A percentile compares a stretch with the other conserved stretches of the same genome.
phyloP scores from a whole-genome alignment of 2,888 invertebrate species.

The Pristionchus mayeri region DNA sequence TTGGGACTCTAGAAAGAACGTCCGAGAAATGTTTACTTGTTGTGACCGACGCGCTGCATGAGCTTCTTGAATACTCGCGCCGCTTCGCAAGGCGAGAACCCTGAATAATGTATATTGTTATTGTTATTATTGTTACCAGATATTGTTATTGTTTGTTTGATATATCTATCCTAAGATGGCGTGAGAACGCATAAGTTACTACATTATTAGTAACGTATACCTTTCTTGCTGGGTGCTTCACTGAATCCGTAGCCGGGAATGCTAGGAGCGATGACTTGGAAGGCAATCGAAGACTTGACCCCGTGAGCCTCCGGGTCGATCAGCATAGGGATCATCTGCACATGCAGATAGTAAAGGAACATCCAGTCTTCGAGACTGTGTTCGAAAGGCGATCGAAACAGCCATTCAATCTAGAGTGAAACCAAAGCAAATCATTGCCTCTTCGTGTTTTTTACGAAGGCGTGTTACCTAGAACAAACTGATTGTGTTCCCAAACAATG shows the following conservation, averaged over 20 bases:
- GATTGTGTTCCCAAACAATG: not conserved
- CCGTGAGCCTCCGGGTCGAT: conserved; percentile 79
- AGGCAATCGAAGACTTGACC: conserved; percentile 62
- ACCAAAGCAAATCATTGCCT: not conserved
- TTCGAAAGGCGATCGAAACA: too few relatives aligned
- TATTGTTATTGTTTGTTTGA: too few relatives aligned
- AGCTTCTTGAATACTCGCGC: conserved; percentile 81
- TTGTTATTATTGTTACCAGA: too few relatives aligned
- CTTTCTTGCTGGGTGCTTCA: conserved; percentile 54
- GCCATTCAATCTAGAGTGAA: not conserved
- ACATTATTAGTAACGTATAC: too few relatives aligned
- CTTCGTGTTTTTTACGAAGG: too few relatives aligned
- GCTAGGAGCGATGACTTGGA: conserved; percentile 79
- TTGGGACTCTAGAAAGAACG: not conserved
- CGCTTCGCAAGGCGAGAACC: conserved; percentile 72
- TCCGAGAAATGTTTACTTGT: conserved; percentile 78
- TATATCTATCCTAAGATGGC: too few relatives aligned
- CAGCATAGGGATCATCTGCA: conserved; percentile 77
- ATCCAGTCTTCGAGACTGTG: too few relatives aligned
- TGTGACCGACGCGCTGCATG: conserved; percentile 84
- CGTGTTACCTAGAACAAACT: not conserved
- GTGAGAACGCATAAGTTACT: too few relatives aligned
- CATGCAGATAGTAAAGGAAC: not conserved
- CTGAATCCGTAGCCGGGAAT: conserved; percentile 81
- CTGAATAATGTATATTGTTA: too few relatives aligned